Conservation (phyloP, 2,113 vertebrate genomes). For the Tympanuchus pallidicinctus region DNA sequence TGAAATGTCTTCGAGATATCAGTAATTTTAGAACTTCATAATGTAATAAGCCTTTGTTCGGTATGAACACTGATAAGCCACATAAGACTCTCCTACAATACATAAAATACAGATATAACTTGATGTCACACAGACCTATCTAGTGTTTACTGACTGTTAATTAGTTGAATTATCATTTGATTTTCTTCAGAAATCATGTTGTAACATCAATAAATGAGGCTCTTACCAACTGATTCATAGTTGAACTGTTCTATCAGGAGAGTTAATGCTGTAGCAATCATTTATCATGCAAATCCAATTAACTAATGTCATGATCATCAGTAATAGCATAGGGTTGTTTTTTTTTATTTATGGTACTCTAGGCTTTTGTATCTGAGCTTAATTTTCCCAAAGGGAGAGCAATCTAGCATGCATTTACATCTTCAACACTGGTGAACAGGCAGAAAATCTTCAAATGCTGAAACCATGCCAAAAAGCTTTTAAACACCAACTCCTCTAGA, state of each 20-base stretch:
- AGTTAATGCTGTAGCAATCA: neutral
- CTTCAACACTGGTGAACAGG: neutral
- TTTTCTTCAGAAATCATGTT: neutral
- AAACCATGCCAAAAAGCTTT: neutral
- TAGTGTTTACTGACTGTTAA: neutral
- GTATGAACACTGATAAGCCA: neutral
- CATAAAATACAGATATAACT: neutral
- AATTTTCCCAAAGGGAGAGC: neutral
- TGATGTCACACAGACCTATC: neutral
- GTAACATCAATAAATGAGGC: neutral
- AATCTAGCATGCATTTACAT: neutral
- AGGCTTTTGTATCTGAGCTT: neutral
- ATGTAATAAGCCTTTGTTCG: neutral
- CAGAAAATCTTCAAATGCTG: neutral
- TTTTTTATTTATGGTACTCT: neutral
- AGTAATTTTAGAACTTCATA: neutral
- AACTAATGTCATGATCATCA: neutral
- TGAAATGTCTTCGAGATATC: neutral
- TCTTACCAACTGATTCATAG: neutral
- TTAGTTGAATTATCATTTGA: neutral
- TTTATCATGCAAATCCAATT: neutral
- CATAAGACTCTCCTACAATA: neutral
- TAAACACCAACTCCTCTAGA: neutral
- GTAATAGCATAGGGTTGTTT: neutral
- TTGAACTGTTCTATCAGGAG: neutral